Conservation (phyloP, 2,113 vertebrate species). For the Cyphomyrus discorhynchus region DNA sequence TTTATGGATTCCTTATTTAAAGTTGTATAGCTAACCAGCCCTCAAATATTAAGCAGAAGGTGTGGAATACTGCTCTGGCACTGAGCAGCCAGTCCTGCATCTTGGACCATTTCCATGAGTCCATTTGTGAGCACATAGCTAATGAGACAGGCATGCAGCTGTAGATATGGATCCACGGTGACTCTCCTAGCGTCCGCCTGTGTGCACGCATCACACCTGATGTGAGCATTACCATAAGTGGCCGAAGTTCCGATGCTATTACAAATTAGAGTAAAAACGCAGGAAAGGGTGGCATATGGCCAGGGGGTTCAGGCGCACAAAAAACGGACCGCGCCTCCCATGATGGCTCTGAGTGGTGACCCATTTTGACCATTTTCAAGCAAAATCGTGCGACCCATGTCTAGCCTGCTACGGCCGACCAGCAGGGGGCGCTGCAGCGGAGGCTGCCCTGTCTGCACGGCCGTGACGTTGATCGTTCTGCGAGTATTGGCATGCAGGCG, state of each 20-base stretch:
- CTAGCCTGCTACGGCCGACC: neutral
- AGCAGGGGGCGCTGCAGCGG: neutral
- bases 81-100: neutral
- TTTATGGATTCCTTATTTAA: neutral
- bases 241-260: neutral
- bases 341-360: neutral
- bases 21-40: neutral
- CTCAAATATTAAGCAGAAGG: neutral
- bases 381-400: neutral
- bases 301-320: neutral
- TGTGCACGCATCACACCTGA: neutral
- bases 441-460: neutral
- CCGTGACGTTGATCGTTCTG: neutral
- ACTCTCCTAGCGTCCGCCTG: neutral
- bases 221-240: neutral
- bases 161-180: neutral
- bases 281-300: neutral
- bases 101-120: neutral
- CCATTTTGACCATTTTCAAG: neutral
- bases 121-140: constrained; percentile 2
- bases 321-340: neutral
- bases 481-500: constrained; percentile 22
- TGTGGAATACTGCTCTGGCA: neutral
- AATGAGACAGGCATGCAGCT: neutral
- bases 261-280: neutral